Conservation (phyloP, 2,797 vertebrate genomes). For the Propithecus perrieri region DNA sequence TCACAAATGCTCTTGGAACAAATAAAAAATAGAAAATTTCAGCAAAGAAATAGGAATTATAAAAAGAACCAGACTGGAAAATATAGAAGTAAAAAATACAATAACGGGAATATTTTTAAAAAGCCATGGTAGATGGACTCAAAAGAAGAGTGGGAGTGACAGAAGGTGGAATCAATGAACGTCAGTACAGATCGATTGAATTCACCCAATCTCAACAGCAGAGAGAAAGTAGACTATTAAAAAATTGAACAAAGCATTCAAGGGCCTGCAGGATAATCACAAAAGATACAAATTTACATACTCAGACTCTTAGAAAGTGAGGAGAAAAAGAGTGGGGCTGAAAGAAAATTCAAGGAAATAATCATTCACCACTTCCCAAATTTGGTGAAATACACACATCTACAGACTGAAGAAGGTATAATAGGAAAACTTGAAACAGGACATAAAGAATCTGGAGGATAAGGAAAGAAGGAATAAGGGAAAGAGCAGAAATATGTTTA, state of each 20-base stretch:
- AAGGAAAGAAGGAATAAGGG: not conserved
- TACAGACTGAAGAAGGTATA: not conserved
- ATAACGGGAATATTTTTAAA: not conserved
- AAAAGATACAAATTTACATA: not conserved
- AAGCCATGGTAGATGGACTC: not conserved
- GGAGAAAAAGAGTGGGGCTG: not conserved
- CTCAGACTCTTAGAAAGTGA: not conserved
- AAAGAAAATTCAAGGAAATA: not conserved
- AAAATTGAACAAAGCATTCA: not conserved
- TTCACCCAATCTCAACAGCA: not conserved
- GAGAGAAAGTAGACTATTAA: not conserved
- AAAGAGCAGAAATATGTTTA: not conserved
- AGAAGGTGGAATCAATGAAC: not conserved
- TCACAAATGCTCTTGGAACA: not conserved
- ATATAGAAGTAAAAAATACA: not conserved
- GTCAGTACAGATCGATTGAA: not conserved
- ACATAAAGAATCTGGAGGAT: not conserved
- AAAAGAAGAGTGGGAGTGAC: not conserved
- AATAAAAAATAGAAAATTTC: not conserved
- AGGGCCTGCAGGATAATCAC: not conserved
- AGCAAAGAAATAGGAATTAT: not conserved
- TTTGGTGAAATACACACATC: not conserved
- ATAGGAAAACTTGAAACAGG: not conserved
- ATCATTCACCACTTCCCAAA: not conserved
- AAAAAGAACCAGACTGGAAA: not conserved